A percentile compares a stretch with the other conserved stretches of the same genome.
Evolutionary conservation across 92 coral and sea anemone species (phyloP).

Genomic region (Heteractis magnifica): DNA sequence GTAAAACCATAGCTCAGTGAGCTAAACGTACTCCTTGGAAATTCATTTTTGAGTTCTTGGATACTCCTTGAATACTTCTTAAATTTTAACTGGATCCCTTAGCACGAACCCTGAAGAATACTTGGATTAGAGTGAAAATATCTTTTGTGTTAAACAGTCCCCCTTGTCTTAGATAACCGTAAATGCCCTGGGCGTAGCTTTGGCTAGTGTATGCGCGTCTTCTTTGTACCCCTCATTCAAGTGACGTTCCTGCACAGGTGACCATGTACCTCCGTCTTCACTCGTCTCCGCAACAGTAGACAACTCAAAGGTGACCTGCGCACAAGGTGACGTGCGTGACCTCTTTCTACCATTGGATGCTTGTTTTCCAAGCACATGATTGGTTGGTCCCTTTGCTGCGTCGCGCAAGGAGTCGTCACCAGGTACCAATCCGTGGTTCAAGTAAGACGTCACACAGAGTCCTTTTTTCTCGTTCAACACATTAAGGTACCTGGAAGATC

Average conservation of each 20-base stretch:
- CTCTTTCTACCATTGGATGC: conserved; percentile 15
- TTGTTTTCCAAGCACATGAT: conserved; percentile 13
- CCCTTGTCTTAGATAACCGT: conserved; percentile 7
- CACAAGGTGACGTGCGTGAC: conserved; percentile 1
- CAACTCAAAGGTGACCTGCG: conserved; percentile 25
- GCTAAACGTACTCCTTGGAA: no score
- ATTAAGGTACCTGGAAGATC: neutral
- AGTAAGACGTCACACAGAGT: conserved; percentile 1
- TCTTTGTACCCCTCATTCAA: conserved; percentile 10
- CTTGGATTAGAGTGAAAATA: no score
- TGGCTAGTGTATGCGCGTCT: neutral
- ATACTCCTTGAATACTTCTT: no score
- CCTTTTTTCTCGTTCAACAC: neutral
- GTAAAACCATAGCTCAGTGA: no score
- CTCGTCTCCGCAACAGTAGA: conserved; percentile 13
- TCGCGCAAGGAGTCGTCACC: neutral
- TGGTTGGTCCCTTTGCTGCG: conserved; percentile 1
- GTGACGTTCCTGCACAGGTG: neutral
- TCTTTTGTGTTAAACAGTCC: no score
- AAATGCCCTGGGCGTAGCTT: conserved; percentile 16
- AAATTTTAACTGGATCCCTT: no score
- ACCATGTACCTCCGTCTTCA: conserved; percentile 9
- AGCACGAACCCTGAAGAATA: no score
- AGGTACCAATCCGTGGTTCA: conserved; percentile 9
- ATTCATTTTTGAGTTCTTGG: no score